A percentile compares a stretch with the other conserved stretches of the same genome.
Evolutionary conservation across 1,140 invertebrate genomes (phyloP).

Genomic region (Dufourea novaeangliae): DNA sequence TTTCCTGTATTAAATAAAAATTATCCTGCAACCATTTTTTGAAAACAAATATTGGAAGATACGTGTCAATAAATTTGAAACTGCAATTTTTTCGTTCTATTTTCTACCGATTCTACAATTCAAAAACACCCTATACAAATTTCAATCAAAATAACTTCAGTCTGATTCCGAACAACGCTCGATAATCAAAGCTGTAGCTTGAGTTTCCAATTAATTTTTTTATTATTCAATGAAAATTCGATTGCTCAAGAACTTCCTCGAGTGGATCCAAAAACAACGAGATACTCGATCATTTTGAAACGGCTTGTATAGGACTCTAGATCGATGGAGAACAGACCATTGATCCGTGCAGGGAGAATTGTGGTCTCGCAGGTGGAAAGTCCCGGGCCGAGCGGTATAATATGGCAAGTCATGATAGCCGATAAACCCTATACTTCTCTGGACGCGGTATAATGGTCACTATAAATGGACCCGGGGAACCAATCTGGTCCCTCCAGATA

Average conservation of each 20-base stretch:
- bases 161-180: too few species aligned
- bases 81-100: too few species aligned
- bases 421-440: constrained; percentile 53
- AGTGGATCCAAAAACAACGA: not conserved
- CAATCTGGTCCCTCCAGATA: constrained; percentile 15
- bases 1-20: too few species aligned
- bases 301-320: not conserved
- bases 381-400: constrained; percentile 36
- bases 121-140: not conserved
- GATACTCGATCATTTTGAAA: constrained; percentile 10
- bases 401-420: constrained; percentile 61
- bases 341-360: constrained; percentile 31
- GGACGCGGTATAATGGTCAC: constrained; percentile 52
- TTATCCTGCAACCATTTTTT: too few species aligned
- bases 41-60: too few species aligned
- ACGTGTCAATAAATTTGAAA: too few species aligned
- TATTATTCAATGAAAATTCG: not conserved
- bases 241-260: not conserved
- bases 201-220: too few species aligned
- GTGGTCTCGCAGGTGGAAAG: constrained; percentile 57
- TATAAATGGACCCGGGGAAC: constrained; percentile 26
- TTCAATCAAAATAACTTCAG: not conserved
- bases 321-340: constrained; percentile 37
- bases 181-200: too few species aligned
- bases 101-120: too few species aligned